Evolutionary conservation across 2,888 invertebrate species (phyloP), one percentile per base, ranked within the genome.

Genomic region (Thereva unica): DNA sequence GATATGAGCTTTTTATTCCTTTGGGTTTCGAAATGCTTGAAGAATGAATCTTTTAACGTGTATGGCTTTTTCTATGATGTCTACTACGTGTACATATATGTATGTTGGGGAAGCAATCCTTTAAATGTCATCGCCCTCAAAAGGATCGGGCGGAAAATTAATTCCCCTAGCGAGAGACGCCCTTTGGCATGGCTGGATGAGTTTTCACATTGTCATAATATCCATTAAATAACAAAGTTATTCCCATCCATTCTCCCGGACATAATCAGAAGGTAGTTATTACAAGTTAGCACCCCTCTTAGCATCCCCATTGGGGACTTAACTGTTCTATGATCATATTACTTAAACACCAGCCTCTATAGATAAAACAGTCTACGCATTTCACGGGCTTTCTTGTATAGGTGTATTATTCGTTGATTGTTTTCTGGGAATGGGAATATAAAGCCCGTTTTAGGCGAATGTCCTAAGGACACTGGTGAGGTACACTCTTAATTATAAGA

Each of bases 181-280:
- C 59, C 50, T 61, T 61, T 61, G 61, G 40, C 50, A 50, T 50
- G 61, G 61, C 50, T 50, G 50, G 61, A 61, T 61, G 61, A 40
- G 34, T 50, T 50, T 61, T 61, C 61, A 61, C 50, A 50, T 61
- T 61, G 61, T 61, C 50, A 61, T 61, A 61, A 61, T 61, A 40
- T 34, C 61, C 50, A 50, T 61, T 40, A 61, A 61, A 50, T 44
- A 61, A 61, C 49, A 61, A 50, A 50, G 50, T 61, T 61, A 61
- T 61, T 61, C 50, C 50, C 61, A 34, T 41, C 61, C 50, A 61
- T 61, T 61, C 45, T 23, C 42, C 50, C 49, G 50, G 38, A 57
- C 55, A 67, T 53, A 64, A 64, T 68, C 40, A 44, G 49, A 64
- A 61, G 67, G 67, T 64, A 67, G 55, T 67, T 61, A 67, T 64